phyloP scores from a whole-genome alignment of 2,113 vertebrate genomes.

The Crotalus tigris region DNA sequence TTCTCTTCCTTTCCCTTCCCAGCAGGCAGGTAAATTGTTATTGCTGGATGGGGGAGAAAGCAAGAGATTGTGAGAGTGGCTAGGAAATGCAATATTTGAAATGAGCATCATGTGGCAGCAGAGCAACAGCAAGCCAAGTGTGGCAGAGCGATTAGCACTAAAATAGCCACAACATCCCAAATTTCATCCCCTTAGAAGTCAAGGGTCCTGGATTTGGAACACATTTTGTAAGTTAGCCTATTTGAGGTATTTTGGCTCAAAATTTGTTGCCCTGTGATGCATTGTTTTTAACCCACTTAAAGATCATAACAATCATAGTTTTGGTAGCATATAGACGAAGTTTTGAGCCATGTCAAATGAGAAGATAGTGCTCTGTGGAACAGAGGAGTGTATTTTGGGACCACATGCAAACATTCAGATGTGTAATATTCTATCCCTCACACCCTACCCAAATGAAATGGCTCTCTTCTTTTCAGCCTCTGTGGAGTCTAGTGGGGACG shows the following conservation, averaged over 20 bases:
- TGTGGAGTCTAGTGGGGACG: neutral
- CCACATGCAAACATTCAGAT: neutral
- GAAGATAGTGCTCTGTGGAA: neutral
- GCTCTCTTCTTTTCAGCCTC: neutral
- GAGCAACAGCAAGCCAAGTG: neutral
- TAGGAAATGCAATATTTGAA: neutral
- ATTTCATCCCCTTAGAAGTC: neutral
- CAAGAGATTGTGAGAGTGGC: neutral
- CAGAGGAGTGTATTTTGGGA: neutral
- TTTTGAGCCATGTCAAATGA: neutral
- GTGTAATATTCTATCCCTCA: neutral
- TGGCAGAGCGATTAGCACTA: neutral
- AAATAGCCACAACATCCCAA: neutral
- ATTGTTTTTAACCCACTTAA: neutral
- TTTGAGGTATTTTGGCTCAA: neutral
- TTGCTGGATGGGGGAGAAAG: neutral
- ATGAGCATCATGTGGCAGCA: neutral
- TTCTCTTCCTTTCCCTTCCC: neutral
- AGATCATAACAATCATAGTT: neutral
- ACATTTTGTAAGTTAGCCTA: neutral
- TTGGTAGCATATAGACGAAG: neutral
- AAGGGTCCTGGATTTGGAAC: neutral
- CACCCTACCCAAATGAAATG: neutral
- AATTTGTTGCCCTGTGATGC: neutral
- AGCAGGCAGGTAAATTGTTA: neutral